phyloP scores from a whole-genome alignment of 1,140 invertebrate genomes.

The Leptopilina boulardi region DNA sequence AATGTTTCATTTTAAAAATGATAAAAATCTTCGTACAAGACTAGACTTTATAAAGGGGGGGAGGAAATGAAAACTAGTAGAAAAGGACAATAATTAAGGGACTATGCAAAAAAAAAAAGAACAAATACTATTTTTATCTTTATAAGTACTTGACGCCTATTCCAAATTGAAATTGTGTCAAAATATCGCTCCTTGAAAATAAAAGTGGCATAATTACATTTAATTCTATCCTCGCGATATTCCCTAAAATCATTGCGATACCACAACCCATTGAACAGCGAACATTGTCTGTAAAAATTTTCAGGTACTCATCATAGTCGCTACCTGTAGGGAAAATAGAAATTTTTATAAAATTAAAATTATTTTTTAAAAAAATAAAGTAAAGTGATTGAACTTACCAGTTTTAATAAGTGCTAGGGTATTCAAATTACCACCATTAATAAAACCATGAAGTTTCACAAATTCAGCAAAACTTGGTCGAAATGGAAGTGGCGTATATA shows the following conservation, averaged over 20 bases:
- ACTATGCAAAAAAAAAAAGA: slow-evolving; percentile 41
- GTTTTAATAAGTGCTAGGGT: slow-evolving; percentile 69
- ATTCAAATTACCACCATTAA: slow-evolving; percentile 88
- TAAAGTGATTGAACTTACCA: slow-evolving; percentile 47
- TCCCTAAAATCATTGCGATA: slow-evolving; percentile 85
- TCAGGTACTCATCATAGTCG: slow-evolving; percentile 68
- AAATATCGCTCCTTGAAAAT: slow-evolving; percentile 63
- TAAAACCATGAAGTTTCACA: slow-evolving; percentile 89
- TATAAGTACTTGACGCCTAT: slow-evolving; percentile 72
- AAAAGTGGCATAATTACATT: slow-evolving; percentile 77
- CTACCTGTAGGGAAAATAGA: slow-evolving; percentile 61
- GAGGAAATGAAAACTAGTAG: neutral
- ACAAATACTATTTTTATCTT: slow-evolving; percentile 43
- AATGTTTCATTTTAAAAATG: neutral
- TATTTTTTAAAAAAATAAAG: neutral
- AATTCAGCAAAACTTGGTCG: slow-evolving; percentile 86
- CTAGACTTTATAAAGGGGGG: neutral
- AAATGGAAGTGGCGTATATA: slow-evolving; percentile 92
- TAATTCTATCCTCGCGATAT: slow-evolving; percentile 88
- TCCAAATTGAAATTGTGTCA: slow-evolving; percentile 72
- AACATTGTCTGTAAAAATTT: slow-evolving; percentile 73
- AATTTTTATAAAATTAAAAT: slow-evolving; percentile 32
- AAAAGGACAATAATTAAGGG: neutral
- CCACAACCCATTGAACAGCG: slow-evolving; percentile 84
- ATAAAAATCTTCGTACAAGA: slow-evolving; percentile 4